Conservation (phyloP, 2,888 invertebrate genomes). For the Pollenia angustigena region DNA sequence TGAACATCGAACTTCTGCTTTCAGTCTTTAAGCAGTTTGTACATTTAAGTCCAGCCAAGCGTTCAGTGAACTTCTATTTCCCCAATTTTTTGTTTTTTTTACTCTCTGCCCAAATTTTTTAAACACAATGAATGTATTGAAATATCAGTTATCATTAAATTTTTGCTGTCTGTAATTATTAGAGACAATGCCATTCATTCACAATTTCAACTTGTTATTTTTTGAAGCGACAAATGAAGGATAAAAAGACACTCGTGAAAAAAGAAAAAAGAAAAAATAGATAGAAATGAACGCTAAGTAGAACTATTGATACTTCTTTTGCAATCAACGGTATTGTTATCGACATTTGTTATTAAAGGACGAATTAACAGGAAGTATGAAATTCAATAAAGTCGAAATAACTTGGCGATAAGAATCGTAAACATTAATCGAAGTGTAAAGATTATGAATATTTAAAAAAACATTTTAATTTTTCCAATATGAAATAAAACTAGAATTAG, state of each 20-base stretch:
- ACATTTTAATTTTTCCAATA: no score
- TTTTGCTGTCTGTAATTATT: background rate
- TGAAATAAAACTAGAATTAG: no score
- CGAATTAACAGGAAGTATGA: background rate
- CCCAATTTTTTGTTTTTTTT: background rate
- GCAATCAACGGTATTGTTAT: background rate
- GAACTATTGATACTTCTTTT: background rate
- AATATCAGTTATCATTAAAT: no score
- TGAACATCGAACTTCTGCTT: background rate
- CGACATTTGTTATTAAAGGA: conserved; percentile 6
- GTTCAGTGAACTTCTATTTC: background rate
- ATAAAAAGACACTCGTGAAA: background rate
- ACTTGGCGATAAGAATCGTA: background rate
- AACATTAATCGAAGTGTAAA: background rate
- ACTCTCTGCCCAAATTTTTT: background rate
- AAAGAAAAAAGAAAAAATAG: background rate
- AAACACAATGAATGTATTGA: background rate
- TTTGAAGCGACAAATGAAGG: conserved; percentile 2
- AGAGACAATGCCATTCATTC: background rate
- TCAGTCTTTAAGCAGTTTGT: no score
- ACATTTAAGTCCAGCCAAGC: background rate
- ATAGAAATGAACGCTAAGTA: background rate
- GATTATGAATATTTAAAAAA: background rate
- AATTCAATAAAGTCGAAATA: background rate
- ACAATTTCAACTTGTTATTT: background rate